These are phyloP conservation scores for Crepidodera aurea DNA, from an alignment of 2,888 invertebrate genomes.

Conservation along the genomic window DNA sequence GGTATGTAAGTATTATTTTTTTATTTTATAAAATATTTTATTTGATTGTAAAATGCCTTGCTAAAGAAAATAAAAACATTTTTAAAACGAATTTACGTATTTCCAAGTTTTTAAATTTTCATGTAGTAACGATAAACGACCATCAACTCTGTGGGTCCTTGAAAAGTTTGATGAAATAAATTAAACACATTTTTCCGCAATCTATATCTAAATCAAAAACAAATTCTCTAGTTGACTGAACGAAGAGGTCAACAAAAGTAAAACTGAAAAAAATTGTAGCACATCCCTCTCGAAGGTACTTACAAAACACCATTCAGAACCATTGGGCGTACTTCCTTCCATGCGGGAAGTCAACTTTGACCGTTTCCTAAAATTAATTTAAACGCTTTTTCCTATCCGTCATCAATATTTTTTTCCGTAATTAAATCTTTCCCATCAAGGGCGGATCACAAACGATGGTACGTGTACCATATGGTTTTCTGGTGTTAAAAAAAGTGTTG, in stretches of 20 bases:
- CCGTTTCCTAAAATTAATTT: conserved; percentile 25
- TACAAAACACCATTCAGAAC: conserved; percentile 40
- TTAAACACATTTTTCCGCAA: too few species aligned
- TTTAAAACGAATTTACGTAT: too few species aligned
- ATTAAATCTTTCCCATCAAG: conserved; percentile 7
- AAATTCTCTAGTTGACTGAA: background rate
- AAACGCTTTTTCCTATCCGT: background rate
- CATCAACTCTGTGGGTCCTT: too few species aligned
- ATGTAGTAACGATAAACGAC: too few species aligned
- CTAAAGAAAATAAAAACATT: too few species aligned
- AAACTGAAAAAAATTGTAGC: conserved; percentile 29
- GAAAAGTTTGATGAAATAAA: too few species aligned
- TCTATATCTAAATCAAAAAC: background rate
- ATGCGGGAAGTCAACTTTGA: conserved; percentile 33
- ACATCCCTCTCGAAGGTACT: conserved; percentile 32
- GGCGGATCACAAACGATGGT: conserved; percentile 1
- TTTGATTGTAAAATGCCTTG: too few species aligned
- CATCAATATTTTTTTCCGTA: conserved; percentile 17
- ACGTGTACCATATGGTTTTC: conserved; percentile 5
- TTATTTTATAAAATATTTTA: too few species aligned
- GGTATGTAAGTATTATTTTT: too few species aligned
- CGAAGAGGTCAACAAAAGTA: conserved; percentile 27
- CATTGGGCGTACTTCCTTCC: conserved; percentile 43
- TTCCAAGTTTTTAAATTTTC: too few species aligned
- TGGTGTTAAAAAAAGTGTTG: background rate